Evolutionary conservation across 1,140 invertebrate species (phyloP), one percentile per base, ranked within the genome.

Genomic region (Drosophila lacteicornis): DNA sequence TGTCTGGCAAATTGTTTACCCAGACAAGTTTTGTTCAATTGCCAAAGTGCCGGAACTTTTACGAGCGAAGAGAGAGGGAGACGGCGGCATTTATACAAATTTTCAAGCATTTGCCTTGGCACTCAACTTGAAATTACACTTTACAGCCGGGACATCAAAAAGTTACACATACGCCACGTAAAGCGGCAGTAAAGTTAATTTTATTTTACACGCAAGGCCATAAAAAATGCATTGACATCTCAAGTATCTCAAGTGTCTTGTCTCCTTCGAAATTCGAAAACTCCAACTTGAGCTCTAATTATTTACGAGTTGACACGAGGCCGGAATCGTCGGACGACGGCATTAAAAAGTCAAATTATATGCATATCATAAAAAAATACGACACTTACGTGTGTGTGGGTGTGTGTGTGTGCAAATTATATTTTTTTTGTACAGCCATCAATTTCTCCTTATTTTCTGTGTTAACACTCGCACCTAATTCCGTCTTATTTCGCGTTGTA

Each of bases 361-460:
- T 76, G 63, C 67, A 77, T 74, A 83, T 70, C 76, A 70, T 80
- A 84, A 83, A 87, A 82, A 77, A 74, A 68, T 79, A 88, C 74
- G 76, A 71, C 80, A 63, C 73, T 71, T 73, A 73, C 63, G 83
- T 80, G 80, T 69, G 27, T 17, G 69, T 60, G 83, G 74, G 80
- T 69, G 22, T 17, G 17, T 19, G 50, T 30, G 12, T 69, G 55
- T n/a, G 17, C 6, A 76, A 57, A 66, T 75, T 68, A 67, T 68
- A 53, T 59, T 61, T 51, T 61, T 51, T 33, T 17, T 42, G 55
- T 59, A 59, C 47, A 30, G 33, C 38, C 63, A 55, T 55, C 60
- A 67, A 53, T 70, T 69, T 17, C 13, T 19, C 9, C 25, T 36
- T 71, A 79, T 79, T 87, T 73, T 73, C 43, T 70, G 40, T 53